A percentile compares a stretch with the other conserved stretches of the same genome.
phyloP scores from a whole-genome alignment of 2,888 invertebrate genomes.

The Amblyjoppa proteus region DNA sequence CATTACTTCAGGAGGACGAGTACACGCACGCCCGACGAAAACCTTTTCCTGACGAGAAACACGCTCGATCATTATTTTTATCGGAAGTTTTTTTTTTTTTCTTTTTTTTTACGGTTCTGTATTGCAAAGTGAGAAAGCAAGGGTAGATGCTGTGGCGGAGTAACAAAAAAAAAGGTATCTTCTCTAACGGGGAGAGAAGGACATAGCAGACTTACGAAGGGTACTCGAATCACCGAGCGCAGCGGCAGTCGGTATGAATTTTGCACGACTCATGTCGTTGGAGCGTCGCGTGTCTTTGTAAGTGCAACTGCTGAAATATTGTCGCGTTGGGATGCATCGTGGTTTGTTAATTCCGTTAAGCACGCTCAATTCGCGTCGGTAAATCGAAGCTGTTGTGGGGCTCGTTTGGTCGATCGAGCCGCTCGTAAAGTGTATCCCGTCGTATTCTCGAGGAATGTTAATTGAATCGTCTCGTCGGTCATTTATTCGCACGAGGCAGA shows the following conservation, averaged over 20 bases:
- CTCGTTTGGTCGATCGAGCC: slow-evolving; percentile 1
- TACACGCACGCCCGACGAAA: background rate
- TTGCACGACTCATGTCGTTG: background rate
- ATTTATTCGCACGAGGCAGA: slow-evolving; percentile 84
- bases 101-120: background rate
- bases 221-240: background rate
- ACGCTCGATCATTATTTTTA: slow-evolving; percentile 18
- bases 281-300: background rate
- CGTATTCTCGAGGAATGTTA: background rate
- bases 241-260: background rate
- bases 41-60: slow-evolving; percentile 28
- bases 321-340: background rate
- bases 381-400: slow-evolving; percentile 21
- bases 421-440: background rate
- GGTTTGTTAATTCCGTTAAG: slow-evolving; percentile 4
- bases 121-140: background rate
- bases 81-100: no score
- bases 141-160: background rate
- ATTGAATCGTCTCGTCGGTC: slow-evolving; percentile 20
- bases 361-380: background rate
- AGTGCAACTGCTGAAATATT: background rate
- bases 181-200: background rate
- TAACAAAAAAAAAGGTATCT: background rate
- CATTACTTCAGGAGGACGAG: background rate
- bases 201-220: background rate